Base-by-base conservation (phyloP, 2,113 vertebrate species). In the Andinoacara biseriatus region DNA sequence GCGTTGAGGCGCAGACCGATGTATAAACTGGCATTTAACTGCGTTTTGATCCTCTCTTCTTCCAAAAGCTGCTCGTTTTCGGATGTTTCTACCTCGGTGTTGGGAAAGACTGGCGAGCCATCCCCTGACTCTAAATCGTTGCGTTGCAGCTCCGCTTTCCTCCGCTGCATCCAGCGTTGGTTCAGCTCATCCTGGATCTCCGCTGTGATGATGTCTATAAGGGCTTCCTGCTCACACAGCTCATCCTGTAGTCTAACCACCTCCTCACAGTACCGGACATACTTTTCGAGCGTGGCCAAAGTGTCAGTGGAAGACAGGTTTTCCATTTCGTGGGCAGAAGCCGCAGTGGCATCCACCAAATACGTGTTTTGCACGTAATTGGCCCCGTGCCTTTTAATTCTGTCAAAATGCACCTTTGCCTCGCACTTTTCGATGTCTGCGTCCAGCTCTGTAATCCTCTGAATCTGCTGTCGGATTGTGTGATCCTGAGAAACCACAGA, bases 331-430 rank as follows among this genome's bases (percentile, higher is more conserved):
- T 8, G 63, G 5, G 52, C 22, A 24, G 78, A 61, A 8, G 54
- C 67, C 1, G 62, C 49, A 14, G 83, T 60, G 9, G 76, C 74
- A 0, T 94, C 97, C 74, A 96, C 92, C 91, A 98, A 83, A 93
- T 99, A 99, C 2, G 97, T 97, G 91, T 99, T 97, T 93, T 99
- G 98, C 57, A 99, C 97, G 72, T 99, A 99, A 91, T 99, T 98
- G 29, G 95, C 93, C 7, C 98, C 98, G 76, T 98, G 97, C 18
- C 94, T 94, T 89, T 95, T 95, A 88, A 98, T 96, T 81, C 98
- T 95, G 89, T 98, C 97, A 46, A 95, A 90, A 84, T 99, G 98
- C 81, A 97, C 95, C 87, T 95, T 95, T 3, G 97, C 96, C 88
- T 99, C 97, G 76, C 95, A 96, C 89, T 88, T 95, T 46, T 98